Evolutionary conservation across 2,113 vertebrate species (phyloP).

Genomic region (Pleuronectes platessa): DNA sequence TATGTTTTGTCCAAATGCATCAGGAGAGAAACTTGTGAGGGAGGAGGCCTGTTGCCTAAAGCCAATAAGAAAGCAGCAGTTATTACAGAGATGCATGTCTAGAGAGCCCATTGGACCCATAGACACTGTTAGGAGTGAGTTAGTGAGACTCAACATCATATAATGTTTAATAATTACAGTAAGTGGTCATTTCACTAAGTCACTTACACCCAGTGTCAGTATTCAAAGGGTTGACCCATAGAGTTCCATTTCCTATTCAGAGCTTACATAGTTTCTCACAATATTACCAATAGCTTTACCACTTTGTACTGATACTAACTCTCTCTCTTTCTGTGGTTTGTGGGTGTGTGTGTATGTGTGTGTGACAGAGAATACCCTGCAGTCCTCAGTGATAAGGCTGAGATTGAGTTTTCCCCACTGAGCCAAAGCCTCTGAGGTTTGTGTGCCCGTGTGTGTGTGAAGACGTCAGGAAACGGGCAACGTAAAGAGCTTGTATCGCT

Average conservation of each 20-base stretch:
- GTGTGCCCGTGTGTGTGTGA: slow-evolving; percentile 55
- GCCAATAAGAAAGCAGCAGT: no score
- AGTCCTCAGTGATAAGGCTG: slow-evolving; percentile 71
- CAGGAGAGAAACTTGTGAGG: background rate
- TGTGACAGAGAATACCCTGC: slow-evolving; percentile 50
- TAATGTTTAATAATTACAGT: background rate
- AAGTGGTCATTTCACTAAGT: background rate
- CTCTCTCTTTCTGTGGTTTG: background rate
- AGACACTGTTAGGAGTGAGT: no score
- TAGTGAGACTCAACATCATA: background rate
- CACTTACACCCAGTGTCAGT: background rate
- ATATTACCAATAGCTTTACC: slow-evolving; percentile 39
- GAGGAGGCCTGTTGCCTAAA: background rate
- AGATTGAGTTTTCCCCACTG: slow-evolving; percentile 74
- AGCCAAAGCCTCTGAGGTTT: slow-evolving; percentile 51
- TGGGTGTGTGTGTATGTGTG: slow-evolving; percentile 17
- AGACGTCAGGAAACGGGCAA: slow-evolving; percentile 67
- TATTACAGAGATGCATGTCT: background rate
- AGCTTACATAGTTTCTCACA: slow-evolving; percentile 44
- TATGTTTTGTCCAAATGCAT: background rate
- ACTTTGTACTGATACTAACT: slow-evolving; percentile 44
- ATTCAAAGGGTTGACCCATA: background rate
- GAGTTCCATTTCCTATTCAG: slow-evolving; percentile 30
- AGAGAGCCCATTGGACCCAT: no score
- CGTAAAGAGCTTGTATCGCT: slow-evolving; percentile 70